Conservation (phyloP, 2,797 vertebrate species). For the Labroides dimidiatus region DNA sequence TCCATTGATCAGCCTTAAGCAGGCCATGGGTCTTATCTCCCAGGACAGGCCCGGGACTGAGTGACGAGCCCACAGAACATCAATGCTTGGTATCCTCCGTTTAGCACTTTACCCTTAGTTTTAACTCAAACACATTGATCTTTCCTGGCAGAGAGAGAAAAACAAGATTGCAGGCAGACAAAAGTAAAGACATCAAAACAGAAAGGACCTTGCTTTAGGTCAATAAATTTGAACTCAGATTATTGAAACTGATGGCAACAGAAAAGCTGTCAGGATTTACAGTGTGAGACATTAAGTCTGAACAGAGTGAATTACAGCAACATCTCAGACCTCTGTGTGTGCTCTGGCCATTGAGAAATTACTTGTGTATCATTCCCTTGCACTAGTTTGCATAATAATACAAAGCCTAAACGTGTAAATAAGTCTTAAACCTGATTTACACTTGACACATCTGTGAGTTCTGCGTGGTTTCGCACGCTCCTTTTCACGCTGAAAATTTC, state of each 20-base stretch:
- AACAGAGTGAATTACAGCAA: conserved; percentile 10
- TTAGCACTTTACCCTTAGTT: conserved; percentile 56
- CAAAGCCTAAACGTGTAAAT: conserved; percentile 29
- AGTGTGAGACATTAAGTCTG: conserved; percentile 3
- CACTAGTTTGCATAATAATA: conserved; percentile 29
- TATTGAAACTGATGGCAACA: conserved; percentile 8
- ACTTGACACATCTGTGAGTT: no score
- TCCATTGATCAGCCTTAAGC: conserved; percentile 70
- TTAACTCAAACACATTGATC: conserved; percentile 62
- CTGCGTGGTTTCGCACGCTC: no score
- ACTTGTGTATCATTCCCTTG: conserved; percentile 15
- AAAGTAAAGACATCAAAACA: conserved; percentile 38
- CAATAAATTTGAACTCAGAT: not conserved
- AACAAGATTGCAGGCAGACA: conserved; percentile 50
- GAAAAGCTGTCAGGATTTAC: conserved; percentile 3
- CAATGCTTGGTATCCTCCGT: conserved; percentile 54
- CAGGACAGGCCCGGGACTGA: conserved; percentile 66
- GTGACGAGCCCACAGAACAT: conserved; percentile 65
- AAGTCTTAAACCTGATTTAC: no score
- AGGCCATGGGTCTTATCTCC: conserved; percentile 69
- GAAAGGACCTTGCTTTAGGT: conserved; percentile 13
- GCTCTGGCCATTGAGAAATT: conserved; percentile 3
- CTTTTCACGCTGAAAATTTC: no score
- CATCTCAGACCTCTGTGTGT: conserved; percentile 11
- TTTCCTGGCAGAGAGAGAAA: conserved; percentile 30